Evolutionary conservation across 2,888 invertebrate genomes (phyloP), one percentile per base, ranked within the genome.

Genomic region (Leptopilina syphax): DNA sequence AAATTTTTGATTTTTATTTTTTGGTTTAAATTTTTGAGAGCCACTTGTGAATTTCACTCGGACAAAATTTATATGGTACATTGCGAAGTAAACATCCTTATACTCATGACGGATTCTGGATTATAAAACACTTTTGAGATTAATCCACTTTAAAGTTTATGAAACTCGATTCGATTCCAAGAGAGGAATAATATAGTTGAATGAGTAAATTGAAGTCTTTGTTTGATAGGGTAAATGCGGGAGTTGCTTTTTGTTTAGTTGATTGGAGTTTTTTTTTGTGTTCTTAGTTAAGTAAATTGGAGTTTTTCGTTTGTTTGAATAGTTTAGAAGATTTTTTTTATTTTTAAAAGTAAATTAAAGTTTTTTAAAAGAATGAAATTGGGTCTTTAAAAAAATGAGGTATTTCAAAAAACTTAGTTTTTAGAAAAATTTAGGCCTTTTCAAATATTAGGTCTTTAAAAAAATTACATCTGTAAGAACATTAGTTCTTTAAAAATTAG

Each of bases 61-160:
- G 7, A 24, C 8, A 6, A 54, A 54, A 70, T 70, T 70, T 34
- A 34, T 70, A 70, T 70, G 27, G 70, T 70, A 70, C 50, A 34
- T 0, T 70, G 54, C 13, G 34, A 8, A 44, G 44, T 44, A n/a
- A 70, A 70, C 54, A 54, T 70, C 70, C 50, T 27, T 54, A 44
- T 44, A 57, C 54, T 54, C 54, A 9, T 54, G 54, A 34, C 27
- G 41, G 34, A 50, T 44, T 54, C n/a, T 12, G 24, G 50, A 70
- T 70, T 57, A 70, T 57, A 70, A 70, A 70, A 70, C 27, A 54
- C 70, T 70, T 70, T 70, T 27, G 8, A 54, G 27, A 70, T 27
- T 54, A 70, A 70, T 34, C 54, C 70, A 27, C 70, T 70, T 54
- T 13, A 70, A 27, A 70, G 34, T 27, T 50, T 27, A 70, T 70